Base-by-base conservation (phyloP, 2,797 vertebrate species). In the Linurgus olivaceus region DNA sequence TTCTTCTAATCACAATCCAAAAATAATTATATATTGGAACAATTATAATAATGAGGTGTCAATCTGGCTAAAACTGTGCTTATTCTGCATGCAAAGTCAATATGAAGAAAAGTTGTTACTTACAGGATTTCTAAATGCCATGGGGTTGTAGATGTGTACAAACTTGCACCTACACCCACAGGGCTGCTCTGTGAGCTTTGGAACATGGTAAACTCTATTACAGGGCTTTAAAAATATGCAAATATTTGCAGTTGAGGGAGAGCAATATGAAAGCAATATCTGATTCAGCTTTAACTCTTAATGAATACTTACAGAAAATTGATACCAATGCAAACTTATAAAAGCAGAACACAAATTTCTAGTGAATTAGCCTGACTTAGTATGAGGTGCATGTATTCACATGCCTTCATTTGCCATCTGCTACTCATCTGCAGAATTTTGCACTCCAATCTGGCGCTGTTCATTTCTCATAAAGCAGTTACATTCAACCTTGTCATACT, bases 391-490 rank as follows among this genome's bases (percentile, higher is more conserved):
- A 61, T 91, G 81, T 87, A 82, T 83, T 96, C 89, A 66, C 48
- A 72, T 92, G 95, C 58, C 72, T 94, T 95, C 91, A 94, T 91
- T 88, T 90, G 82, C 95, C 96, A 95, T 96, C 89, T 96, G 96
- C 87, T 96, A 86, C 87, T 83, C 52, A 91, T 96, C 91, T 74
- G 78, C 85, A 65, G 91, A 76, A 80, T 83, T 93, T 79, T 16
- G 3, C 85, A 44, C 82, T 94, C 86, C 91, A 93, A 9, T 91
- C 89, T 95, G 91, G 61, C 80, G 82, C 79, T 77, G 61, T 71
- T 96, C 59, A 67, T 72, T 50, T 90, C 62, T 58, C 40, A 68
- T 66, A 77, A 80, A 91, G 79, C 52, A 68, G 75, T 38, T 87
- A 50, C 26, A 65, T 40, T 91, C 86, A 87, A 29, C 42, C 67